Evolutionary conservation across 2,113 vertebrate genomes (phyloP), one percentile per base, ranked within the genome.

Genomic region (Urocynchramus pylzowi): DNA sequence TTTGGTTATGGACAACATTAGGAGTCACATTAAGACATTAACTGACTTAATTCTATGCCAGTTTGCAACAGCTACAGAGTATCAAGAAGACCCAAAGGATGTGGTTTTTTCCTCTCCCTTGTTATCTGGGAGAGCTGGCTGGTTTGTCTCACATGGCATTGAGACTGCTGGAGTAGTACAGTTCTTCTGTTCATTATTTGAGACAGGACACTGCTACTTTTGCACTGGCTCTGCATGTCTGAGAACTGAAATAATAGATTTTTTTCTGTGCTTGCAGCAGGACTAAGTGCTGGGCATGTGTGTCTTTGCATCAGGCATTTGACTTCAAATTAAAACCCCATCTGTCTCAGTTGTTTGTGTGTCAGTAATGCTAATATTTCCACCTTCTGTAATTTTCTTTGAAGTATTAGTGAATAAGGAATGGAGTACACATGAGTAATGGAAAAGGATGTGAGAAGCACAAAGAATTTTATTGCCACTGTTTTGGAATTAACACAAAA

Each of bases 401-500:
- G 33, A 77, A 50, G 12, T 39, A 47, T 26, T 30, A 64, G 24
- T 56, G 80, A 56, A 74, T 73, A 75, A 88, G 33, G 26, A 86
- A 77, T 52, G 16, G 28, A 80, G 30, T 52, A 33, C 11, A 33
- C 39, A 35, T 5, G 79, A 52, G 42, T 54, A 91, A 80, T 30
- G 33, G 42, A 71, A 94, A 93, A 86, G 11, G 60, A 78, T 86
- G 75, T 71, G 21, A 7, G 76, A 86, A 91, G 75, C 44, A 50
- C 31, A n/a, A 50, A 2, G 7, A 63, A 47, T 95, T 88, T 91
- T 88, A 84, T 76, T 88, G 71, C 64, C 24, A 18, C 47, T 47
- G 15, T 77, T 50, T 47, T 26, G 50, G 39, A 93, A 93, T 90
- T 82, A 96, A 56, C 60, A 81, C 64, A 74, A 92, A 94, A 82